Evolutionary conservation across 2,113 vertebrate genomes (phyloP).

Genomic region (Silurus meridionalis): DNA sequence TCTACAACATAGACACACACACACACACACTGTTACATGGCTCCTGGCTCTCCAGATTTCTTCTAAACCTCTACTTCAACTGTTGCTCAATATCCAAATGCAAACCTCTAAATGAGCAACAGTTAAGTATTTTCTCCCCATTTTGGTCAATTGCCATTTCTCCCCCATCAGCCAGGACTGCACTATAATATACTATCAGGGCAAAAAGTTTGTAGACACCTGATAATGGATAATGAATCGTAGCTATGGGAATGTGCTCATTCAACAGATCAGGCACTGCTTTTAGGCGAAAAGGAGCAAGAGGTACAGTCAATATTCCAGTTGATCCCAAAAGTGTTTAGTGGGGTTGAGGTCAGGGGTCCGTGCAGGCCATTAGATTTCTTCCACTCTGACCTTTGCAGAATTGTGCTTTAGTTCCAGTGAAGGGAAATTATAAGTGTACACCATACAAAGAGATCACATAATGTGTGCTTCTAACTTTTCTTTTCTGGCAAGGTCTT

Average conservation of each 20-base stretch:
- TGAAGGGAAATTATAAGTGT: not conserved
- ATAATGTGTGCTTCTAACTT: not conserved
- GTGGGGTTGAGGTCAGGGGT: not conserved
- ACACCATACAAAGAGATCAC: not conserved
- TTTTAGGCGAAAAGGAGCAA: not conserved
- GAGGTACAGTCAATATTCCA: not conserved
- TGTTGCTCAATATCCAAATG: slow-evolving; percentile 32
- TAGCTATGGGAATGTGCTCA: not conserved
- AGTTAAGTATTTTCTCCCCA: not conserved
- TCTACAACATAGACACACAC: slow-evolving; percentile 24
- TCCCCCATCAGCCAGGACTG: not conserved
- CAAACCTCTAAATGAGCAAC: not conserved
- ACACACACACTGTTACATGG: slow-evolving; percentile 13
- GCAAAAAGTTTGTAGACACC: not conserved
- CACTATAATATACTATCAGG: not conserved
- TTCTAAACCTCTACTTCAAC: slow-evolving; percentile 29
- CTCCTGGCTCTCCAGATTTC: slow-evolving; percentile 38
- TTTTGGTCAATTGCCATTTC: not conserved
- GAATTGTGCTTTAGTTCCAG: no score
- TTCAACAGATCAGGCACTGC: not conserved
- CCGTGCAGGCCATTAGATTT: not conserved
- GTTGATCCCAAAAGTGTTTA: not conserved
- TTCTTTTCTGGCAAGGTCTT: not conserved
- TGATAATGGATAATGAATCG: not conserved
- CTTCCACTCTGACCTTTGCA: not conserved